phyloP scores from a whole-genome alignment of 2,113 vertebrate species.

The Mixornis gularis region DNA sequence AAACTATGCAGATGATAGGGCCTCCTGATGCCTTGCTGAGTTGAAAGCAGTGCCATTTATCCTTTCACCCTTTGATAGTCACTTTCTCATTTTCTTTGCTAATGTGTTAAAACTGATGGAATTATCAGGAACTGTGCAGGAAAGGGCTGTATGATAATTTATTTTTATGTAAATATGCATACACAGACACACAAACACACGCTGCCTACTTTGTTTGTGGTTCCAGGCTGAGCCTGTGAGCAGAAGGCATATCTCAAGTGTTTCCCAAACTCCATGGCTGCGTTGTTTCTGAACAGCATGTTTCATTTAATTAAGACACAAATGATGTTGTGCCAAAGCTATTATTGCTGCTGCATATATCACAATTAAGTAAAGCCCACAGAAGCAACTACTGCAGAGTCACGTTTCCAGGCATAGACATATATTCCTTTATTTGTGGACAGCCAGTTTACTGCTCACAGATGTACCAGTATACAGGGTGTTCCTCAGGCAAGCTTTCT shows the following conservation, averaged over 20 bases:
- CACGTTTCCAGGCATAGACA: neutral
- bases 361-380: neutral
- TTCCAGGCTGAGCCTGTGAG: neutral
- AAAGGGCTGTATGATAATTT: neutral
- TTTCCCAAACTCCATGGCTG: neutral
- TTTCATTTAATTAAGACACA: neutral
- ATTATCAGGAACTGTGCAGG: neutral
- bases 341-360: neutral
- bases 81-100: neutral
- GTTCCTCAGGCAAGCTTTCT: neutral
- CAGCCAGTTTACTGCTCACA: neutral
- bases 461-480: neutral
- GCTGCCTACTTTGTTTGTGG: neutral
- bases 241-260: neutral
- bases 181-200: neutral
- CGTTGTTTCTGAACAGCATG: neutral
- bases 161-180: neutral
- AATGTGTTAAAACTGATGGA: neutral
- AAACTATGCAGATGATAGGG: neutral
- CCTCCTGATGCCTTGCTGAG: neutral
- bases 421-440: neutral
- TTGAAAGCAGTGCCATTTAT: neutral
- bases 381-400: neutral
- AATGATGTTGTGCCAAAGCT: neutral
- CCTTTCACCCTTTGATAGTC: neutral